Evolutionary conservation across 30 jellyfish, hydroid and myxozoan species (phyloP), one percentile per base, ranked within the genome.

Genomic region (Aurelia coerulea): DNA sequence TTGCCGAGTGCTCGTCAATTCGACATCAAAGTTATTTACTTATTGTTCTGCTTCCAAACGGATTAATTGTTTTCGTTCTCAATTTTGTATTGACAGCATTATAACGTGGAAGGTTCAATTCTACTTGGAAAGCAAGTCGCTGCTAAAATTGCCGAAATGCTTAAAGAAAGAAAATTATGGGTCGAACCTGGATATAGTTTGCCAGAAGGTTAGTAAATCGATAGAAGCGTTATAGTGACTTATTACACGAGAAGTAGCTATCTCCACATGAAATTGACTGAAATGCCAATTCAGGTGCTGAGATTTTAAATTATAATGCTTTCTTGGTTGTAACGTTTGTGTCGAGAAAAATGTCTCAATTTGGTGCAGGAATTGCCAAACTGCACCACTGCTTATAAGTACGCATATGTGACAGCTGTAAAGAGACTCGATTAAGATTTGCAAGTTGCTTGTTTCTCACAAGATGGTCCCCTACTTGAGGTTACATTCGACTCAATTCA

Each of bases 91-190:
- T 89, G 72, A 46, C 89, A 94, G 99, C 99, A 94, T 79, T 94
- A 94, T 76, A 95, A 97, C 34, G 76, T 90, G 14, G 84, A 90
- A 4, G 99, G 99, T 18, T 79, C 99, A 29, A 94, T 94, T 31
- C 82, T 94, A 78, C 89, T 94, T 15, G 99, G 99, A 54, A 94
- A 94, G 59, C 86, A 90, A 69, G 76, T 94, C 65, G 99, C 99
- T 14, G 96, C 92, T 31, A 96, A 86, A 75, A 29, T 86, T 42
- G 89, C 81, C 1, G 63, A 51, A 71, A 65, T 76, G 15, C 73
- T 86, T 5, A 68, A 86, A 65, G 72, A 68, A 13, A 41, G 78
- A 64, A 56, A 76, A 14, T 49, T 74, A 19, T 75, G 77, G 89
- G 91, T 81, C 1, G 49, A 81, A 52, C 51, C 77, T 37, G 91